Base-by-base conservation (phyloP, 2,888 invertebrate genomes). In the Melanophora roralis region DNA sequence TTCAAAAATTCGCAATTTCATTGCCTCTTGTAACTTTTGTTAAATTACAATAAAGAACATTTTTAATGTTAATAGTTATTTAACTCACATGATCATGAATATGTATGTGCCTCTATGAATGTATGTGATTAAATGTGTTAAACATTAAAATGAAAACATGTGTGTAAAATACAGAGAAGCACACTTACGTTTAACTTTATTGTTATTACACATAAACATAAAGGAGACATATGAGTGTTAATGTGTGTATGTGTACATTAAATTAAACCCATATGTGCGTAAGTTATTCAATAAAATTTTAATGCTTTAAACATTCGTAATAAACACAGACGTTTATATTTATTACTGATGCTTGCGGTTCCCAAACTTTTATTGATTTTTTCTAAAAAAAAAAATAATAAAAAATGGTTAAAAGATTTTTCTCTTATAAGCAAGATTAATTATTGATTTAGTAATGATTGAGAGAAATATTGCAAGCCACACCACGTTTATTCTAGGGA, bases 241-340 rank as follows among this genome's bases (percentile, higher is more conserved):
- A 47, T 21, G 34, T 43, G 5, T 11, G 60, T 27, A 16, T 51
- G 34, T 34, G 32, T 14, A 59, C 65, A 67, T 79, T 72, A 67
- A 71, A 55, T 19, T 27, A 60, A 45, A 60, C 75, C 40, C 78
- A 78, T 78, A 55, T 81, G 81, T 81, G 81, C 75, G 74, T 60
- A 62, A 59, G 43, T 49, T 68, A 55, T 72, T 78, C 78, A 71
- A 81, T 81, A 67, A 57, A 75, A 75, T 78, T 67, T 78, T 74
- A 78, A 77, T 80, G 80, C 64, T 55, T 79, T 47, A 71, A 65
- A 65, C 59, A 60, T 64, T 71, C 71, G 53, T 65, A 69, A 60
- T 45, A 38, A 72, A 60, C 38, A 45, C 49, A 34, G 21, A 62
- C 38, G 6, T 27, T 49, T 60, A 65, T 71, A 53, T 34, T 73